These are phyloP conservation scores for Diabrotica balteata DNA, from an alignment of 2,888 invertebrate species.

Conservation along the genomic window DNA sequence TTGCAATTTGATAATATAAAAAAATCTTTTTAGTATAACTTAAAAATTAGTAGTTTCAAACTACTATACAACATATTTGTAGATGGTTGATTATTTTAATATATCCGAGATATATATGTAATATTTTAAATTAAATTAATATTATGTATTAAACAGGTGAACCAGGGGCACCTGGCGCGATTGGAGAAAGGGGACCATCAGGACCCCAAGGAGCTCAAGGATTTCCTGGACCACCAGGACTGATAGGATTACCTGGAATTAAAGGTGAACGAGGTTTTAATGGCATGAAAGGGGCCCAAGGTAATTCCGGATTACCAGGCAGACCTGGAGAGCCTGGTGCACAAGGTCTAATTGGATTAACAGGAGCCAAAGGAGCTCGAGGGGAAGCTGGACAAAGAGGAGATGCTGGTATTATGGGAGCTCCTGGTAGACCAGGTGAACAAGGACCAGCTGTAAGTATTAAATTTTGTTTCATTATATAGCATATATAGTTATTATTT, in stretches of 20 bases:
- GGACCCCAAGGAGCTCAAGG: conserved; percentile 77
- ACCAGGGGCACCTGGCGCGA: conserved; percentile 73
- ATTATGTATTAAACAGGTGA: conserved; percentile 62
- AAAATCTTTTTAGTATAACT: too few species aligned
- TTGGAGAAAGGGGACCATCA: conserved; percentile 76
- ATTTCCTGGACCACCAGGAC: conserved; percentile 72
- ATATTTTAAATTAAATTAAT: background rate
- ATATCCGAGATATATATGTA: background rate
- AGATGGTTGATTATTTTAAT: too few species aligned
- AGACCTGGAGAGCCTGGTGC: conserved; percentile 70
- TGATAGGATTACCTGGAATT: conserved; percentile 72
- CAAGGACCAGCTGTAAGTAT: conserved; percentile 71
- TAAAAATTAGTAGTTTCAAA: too few species aligned
- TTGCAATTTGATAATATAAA: too few species aligned
- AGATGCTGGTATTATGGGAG: conserved; percentile 76
- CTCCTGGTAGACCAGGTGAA: conserved; percentile 80
- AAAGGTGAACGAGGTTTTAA: conserved; percentile 77
- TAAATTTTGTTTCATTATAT: conserved; percentile 15
- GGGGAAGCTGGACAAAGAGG: conserved; percentile 81
- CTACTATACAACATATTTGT: too few species aligned
- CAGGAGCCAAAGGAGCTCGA: conserved; percentile 76
- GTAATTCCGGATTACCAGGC: conserved; percentile 68
- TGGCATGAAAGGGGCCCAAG: conserved; percentile 78
- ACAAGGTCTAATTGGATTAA: conserved; percentile 67
- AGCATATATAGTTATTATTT: background rate